Conservation (phyloP, 2,888 invertebrate species). For the Drosophila anomalata region DNA sequence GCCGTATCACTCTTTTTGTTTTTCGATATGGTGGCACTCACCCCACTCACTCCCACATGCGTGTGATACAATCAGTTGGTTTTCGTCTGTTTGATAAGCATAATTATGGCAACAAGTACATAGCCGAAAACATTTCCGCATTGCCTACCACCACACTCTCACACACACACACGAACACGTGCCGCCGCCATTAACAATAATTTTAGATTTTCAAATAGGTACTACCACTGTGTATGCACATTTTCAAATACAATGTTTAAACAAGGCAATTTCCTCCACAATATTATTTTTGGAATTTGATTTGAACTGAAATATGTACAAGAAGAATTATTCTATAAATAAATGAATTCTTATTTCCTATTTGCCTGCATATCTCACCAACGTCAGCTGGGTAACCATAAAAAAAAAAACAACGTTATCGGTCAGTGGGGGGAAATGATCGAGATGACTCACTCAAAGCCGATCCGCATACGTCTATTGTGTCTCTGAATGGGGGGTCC, state of each 20-base stretch:
- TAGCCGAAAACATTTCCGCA: slow-evolving; percentile 48
- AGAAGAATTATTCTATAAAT: neutral
- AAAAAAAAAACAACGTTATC: slow-evolving; percentile 3
- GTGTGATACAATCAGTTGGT: slow-evolving; percentile 31
- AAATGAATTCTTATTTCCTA: neutral
- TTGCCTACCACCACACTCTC: slow-evolving; percentile 11
- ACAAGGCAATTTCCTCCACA: neutral
- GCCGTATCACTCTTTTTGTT: slow-evolving; percentile 1
- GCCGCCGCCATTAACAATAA: slow-evolving; percentile 10
- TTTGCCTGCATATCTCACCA: neutral
- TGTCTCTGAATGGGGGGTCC: slow-evolving; percentile 6
- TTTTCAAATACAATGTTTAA: slow-evolving; percentile 18
- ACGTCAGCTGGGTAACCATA: slow-evolving; percentile 2
- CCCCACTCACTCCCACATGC: slow-evolving; percentile 13
- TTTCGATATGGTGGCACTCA: neutral
- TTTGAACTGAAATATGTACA: neutral
- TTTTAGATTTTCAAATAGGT: slow-evolving; percentile 16
- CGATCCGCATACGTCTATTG: neutral
- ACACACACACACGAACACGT: slow-evolving; percentile 13
- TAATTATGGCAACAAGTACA: slow-evolving; percentile 39
- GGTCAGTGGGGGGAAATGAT: neutral
- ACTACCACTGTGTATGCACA: neutral
- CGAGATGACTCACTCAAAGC: slow-evolving; percentile 11
- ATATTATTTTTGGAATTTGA: neutral
- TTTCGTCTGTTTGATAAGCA: slow-evolving; percentile 40